Evolutionary conservation across 1,140 invertebrate genomes (phyloP), one percentile per base, ranked within the genome.

Genomic region (Epicauta chinensis): DNA sequence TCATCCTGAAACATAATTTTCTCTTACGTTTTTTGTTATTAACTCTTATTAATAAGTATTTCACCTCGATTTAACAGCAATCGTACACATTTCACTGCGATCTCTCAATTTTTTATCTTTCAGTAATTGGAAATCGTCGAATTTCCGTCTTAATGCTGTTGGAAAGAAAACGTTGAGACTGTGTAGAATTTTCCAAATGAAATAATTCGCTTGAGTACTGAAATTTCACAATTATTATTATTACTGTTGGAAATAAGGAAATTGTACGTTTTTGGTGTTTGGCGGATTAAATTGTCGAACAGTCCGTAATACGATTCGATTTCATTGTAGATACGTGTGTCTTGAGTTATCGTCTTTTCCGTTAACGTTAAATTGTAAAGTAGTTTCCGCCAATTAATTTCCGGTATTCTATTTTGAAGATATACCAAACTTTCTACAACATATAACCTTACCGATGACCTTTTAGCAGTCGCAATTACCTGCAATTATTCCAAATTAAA

Each of bases 171-270:
- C 10, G 12, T 4, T 9, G 6, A 11, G 2, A 23, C 45, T 29
- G n/a, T 55, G 31, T 1, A 46, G 17, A 3, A 55, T 51, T 32
- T 46, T 35, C 49, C 49, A 42, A 46, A 35, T 36, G 14, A 62
- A 51, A 40, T 60, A 62, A 42, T 62, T 62, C 2, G 51, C 51
- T 42, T 48, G 52, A 9, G 50, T 30, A 30, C 59, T 61, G 29
- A 40, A 61, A 57, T 23, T 23, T 23, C 1, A 10, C 10, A 7
- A 34, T 9, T n/a, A 7, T 34, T 10, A 5, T 3, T n/a, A 7
- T 11, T 9, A 34, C 10, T 34, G 10, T 11, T 11, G 3, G 32
- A 34, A 11, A n/a, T 34, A 4, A 34, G 7, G 7, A 23, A 5
- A 23, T 7, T 23, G 23, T 34, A 34, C 32, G 10, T 34, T 34